Evolutionary conservation across 2,888 invertebrate genomes (phyloP).

Genomic region (Agonopterix alstromeriana): DNA sequence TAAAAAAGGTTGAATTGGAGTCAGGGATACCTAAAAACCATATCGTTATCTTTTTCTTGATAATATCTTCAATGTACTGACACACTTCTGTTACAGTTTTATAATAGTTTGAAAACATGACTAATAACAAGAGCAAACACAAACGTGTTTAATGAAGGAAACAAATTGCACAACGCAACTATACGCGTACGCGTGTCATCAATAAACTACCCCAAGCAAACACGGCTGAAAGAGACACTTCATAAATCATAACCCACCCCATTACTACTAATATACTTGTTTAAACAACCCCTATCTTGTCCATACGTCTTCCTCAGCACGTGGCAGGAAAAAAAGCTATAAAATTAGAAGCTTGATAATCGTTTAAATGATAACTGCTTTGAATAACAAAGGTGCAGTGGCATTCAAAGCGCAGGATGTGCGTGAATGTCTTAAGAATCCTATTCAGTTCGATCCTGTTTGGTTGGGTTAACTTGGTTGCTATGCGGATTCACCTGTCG

Average conservation of each 20-base stretch:
- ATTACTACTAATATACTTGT: conserved; percentile 72
- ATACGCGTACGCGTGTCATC: conserved; percentile 61
- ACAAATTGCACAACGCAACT: conserved; percentile 36
- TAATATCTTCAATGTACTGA: no score
- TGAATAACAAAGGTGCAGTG: conserved; percentile 62
- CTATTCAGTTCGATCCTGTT: conserved; percentile 33
- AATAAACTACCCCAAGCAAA: conserved; percentile 60
- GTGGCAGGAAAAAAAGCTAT: conserved; percentile 51
- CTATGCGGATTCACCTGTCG: conserved; percentile 56
- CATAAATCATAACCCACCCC: conserved; percentile 69
- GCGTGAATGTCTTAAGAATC: conserved; percentile 36
- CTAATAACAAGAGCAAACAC: not conserved
- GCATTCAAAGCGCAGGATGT: conserved; percentile 57
- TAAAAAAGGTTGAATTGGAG: no score
- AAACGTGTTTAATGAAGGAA: conserved; percentile 25
- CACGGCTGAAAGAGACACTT: conserved; percentile 67
- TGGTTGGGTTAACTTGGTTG: conserved; percentile 31
- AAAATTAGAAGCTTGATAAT: conserved; percentile 26
- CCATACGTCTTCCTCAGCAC: conserved; percentile 44
- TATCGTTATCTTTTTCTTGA: no score
- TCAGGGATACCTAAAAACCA: no score
- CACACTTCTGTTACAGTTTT: no score
- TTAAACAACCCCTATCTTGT: conserved; percentile 75
- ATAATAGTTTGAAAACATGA: no score
- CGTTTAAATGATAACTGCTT: conserved; percentile 58